These are phyloP conservation scores for Nebria ingens DNA, from an alignment of 1,140 invertebrate genomes.

Conservation along the genomic window DNA sequence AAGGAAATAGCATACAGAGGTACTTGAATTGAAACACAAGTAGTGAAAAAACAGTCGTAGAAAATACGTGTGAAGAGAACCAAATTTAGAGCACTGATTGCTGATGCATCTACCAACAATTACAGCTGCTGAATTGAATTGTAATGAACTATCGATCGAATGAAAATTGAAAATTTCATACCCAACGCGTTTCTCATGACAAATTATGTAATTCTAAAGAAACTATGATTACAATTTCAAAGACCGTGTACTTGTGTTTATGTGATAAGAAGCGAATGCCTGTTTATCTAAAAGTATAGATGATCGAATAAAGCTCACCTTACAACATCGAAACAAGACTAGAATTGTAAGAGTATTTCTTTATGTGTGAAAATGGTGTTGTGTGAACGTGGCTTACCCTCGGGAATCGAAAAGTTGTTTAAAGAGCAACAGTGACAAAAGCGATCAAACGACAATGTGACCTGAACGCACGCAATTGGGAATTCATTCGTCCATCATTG, in stretches of 20 bases:
- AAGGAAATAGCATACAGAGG: neutral
- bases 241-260: too few relatives aligned
- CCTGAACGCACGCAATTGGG: neutral
- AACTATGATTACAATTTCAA: too few relatives aligned
- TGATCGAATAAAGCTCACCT: neutral
- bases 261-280: too few relatives aligned
- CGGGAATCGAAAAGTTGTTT: neutral
- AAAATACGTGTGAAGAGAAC: neutral
- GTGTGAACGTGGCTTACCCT: constrained; percentile 1
- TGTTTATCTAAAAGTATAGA: too few relatives aligned
- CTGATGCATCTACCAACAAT: too few relatives aligned
- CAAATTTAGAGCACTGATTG: neutral
- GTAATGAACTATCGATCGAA: neutral
- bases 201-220: too few relatives aligned
- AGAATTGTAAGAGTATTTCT: neutral
- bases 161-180: too few relatives aligned
- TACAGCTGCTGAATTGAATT: neutral
- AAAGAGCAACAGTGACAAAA: constrained; percentile 5
- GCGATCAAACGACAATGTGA: constrained; percentile 5
- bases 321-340: neutral
- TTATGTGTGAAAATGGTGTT: neutral
- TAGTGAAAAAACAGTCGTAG: neutral
- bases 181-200: too few relatives aligned
- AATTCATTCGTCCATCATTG: constrained; percentile 2
- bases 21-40: neutral